Base-by-base conservation (phyloP, 2,888 invertebrate genomes). In the Rotaria socialis region DNA sequence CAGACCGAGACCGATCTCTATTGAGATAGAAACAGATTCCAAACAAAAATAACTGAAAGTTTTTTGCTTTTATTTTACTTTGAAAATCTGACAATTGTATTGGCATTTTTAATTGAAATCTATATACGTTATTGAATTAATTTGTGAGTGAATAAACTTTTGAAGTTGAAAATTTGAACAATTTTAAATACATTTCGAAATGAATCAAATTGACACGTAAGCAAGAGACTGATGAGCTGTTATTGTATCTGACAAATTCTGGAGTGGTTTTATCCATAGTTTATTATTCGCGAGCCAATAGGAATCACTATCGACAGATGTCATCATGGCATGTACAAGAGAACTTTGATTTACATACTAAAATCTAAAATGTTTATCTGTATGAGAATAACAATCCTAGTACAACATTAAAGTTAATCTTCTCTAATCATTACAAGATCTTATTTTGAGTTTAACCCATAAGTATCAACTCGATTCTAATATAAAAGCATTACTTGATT, bases 1-100 rank as follows among this genome's bases (percentile, higher is more conserved):
- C 85, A 99, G 93, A 35, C 97, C 98, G 74, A 98, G 96, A 41
- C 98, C 99, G 90, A 99, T 98, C 93, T 98, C 92, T 92, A 84
- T 50, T 55, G 5, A 11, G 11, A 52, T 24, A 55, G 41, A 27
- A 55, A 86, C n/a, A 14, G 35, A 35, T 84, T 55, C n/a, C 14
- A 35, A 35, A 19, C 4, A 14, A 55, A 19, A 2, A 67, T 14
- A 19, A 67, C 2, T 16, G 3, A 11, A 35, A 10, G 1, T 16
- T 67, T 7, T 27, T 67, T 41, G 14, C 19, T 41, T 67, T 67
- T 85, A 41, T 67, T 41, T 67, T 85, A 86, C 86, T 86, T 85
- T 86, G 86, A 50, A 86, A 85, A 60, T 86, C 86, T 50, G 86
- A 80, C 47, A 80, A 80, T 47, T 80, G 80, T 10, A 80, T 47